phyloP scores from a whole-genome alignment of 2,888 invertebrate genomes.

The Drosophila putrida region DNA sequence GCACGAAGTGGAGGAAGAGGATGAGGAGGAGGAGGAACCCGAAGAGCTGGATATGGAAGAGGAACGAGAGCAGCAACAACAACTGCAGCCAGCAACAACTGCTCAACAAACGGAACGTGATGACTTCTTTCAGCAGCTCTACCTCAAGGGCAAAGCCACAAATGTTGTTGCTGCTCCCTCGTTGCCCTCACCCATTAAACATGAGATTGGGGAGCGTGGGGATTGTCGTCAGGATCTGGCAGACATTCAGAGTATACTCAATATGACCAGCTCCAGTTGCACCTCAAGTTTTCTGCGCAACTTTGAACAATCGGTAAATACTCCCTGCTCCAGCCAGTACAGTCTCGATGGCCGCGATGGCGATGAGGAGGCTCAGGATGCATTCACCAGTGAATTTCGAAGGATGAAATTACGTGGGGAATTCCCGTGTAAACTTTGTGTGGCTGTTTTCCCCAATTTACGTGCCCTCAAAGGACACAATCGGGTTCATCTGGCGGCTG shows the following conservation, averaged over 20 bases:
- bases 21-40: slow-evolving; percentile 22
- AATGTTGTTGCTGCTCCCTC: slow-evolving; percentile 48
- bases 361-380: slow-evolving; percentile 92
- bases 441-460: slow-evolving; percentile 94
- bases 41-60: slow-evolving; percentile 26
- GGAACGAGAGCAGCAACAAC: not conserved
- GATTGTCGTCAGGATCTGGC: slow-evolving; percentile 93
- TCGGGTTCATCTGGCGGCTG: slow-evolving; percentile 92
- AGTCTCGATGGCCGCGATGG: slow-evolving; percentile 84
- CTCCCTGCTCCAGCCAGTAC: slow-evolving; percentile 84
- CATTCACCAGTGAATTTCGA: slow-evolving; percentile 93
- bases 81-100: not conserved
- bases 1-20: slow-evolving; percentile 29
- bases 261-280: slow-evolving; percentile 88
- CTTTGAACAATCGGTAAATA: slow-evolving; percentile 86
- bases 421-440: slow-evolving; percentile 96
- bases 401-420: slow-evolving; percentile 95
- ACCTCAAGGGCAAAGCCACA: slow-evolving; percentile 89
- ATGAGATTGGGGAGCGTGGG: slow-evolving; percentile 87
- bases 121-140: slow-evolving; percentile 93
- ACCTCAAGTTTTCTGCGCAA: slow-evolving; percentile 89
- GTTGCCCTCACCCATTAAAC: slow-evolving; percentile 81
- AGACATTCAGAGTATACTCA: slow-evolving; percentile 93
- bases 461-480: slow-evolving; percentile 96
- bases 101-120: slow-evolving; percentile 86